Base-by-base conservation (phyloP, 2,113 vertebrate species). In the Pandion haliaetus region DNA sequence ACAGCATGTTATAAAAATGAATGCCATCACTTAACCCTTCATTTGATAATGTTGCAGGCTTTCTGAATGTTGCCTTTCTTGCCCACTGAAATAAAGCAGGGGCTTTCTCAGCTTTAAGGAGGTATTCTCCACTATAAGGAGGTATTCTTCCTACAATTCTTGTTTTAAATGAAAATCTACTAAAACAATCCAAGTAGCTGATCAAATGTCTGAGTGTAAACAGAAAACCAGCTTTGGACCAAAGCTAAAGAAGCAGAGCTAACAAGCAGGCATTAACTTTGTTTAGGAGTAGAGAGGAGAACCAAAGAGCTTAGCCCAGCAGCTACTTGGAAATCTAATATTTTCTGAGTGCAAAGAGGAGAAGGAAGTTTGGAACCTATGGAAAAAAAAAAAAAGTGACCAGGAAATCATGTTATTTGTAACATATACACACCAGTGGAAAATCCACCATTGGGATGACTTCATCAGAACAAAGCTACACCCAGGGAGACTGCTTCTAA, bases 221-320 rank as follows among this genome's bases (percentile, higher is more conserved):
- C n/a, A 86, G 59, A 96, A 96, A 98, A 84, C 38, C 26, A 78
- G 32, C 55, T 93, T 96, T 89, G 40, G 85, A 94, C 82, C 76
- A 93, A 86, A 89, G 74, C 52, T 96, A 85, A 93, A 94, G 80
- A 73, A 92, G 42, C 54, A 89, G 42, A 96, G 59, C 71, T 73
- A 93, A 93, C 74, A 93, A 95, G 55, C 45, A 59, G 61, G 58
- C 61, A 91, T 92, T 95, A 95, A 95, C 88, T 95, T 91, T 86
- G 44, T 82, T 96, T 73, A 34, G 54, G 63, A 82, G 42, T 36
- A 87, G 49, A 97, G 79, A 29, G 87, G 81, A 97, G 95, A 93
- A 97, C 74, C 65, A 96, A 98, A 97, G 82, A 86, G 77, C 88
- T 97, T 95, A 97, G 82, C 71, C 54, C 72, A 96, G 61, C 69